A percentile compares a stretch with the other conserved stretches of the same genome.
These are phyloP conservation scores for Brachionus rubens DNA, from an alignment of 1,140 invertebrate species.

Conservation along the genomic window DNA sequence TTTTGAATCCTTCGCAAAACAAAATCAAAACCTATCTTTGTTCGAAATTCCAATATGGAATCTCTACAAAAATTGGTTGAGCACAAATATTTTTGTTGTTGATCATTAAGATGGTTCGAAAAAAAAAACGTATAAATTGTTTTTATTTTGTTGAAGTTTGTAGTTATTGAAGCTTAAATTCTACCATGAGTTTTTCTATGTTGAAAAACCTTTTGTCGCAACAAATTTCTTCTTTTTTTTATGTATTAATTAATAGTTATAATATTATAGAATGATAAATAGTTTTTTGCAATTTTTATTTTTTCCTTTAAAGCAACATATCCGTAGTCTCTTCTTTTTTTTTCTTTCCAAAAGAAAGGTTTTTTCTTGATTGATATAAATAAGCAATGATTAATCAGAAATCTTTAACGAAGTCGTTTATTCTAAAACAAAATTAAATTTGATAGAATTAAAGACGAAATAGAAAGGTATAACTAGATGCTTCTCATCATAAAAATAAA, in stretches of 20 bases:
- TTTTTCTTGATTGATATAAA: neutral
- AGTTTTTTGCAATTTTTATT: no score
- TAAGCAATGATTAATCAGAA: no score
- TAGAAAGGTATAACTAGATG: no score
- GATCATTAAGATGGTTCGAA: slow-evolving; percentile 26
- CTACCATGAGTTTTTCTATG: neutral
- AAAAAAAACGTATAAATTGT: slow-evolving; percentile 4
- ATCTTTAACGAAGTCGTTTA: no score
- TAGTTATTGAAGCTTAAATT: slow-evolving; percentile 25
- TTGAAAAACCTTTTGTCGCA: slow-evolving; percentile 9
- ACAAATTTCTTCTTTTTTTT: neutral
- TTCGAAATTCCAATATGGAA: no score
- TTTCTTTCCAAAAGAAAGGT: neutral
- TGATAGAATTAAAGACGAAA: no score
- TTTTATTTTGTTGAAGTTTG: neutral
- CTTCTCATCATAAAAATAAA: no score
- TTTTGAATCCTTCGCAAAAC: no score
- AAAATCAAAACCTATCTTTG: no score
- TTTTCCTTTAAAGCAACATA: slow-evolving; percentile 16
- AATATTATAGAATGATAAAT: slow-evolving; percentile 41
- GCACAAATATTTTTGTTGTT: no score
- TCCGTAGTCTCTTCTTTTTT: neutral
- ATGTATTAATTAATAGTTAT: neutral
- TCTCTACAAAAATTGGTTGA: no score
- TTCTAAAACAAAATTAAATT: no score